These are phyloP conservation scores for Archivesica marissinica DNA, from an alignment of 1,140 invertebrate genomes.

Conservation along the genomic window DNA sequence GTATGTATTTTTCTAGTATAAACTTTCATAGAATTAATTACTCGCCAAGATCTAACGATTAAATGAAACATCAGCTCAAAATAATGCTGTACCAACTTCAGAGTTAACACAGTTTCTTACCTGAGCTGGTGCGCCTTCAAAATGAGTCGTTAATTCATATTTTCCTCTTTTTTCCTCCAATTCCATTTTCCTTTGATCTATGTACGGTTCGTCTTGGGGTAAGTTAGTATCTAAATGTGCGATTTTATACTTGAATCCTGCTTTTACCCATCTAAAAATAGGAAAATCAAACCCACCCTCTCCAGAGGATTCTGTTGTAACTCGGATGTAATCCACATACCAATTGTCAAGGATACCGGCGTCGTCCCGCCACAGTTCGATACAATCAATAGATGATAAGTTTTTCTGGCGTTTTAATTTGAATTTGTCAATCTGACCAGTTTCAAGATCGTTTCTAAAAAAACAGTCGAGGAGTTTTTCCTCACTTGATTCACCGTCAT, in stretches of 20 bases:
- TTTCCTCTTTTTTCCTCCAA: conserved; percentile 49
- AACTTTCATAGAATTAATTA: too few species aligned
- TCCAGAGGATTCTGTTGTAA: not conserved
- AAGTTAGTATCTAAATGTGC: conserved; percentile 41
- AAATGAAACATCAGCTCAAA: too few species aligned
- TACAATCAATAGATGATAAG: conserved; percentile 33
- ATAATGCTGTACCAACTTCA: too few species aligned
- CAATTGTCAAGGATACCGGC: conserved; percentile 48
- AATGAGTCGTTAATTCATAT: conserved; percentile 37
- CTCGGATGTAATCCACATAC: conserved; percentile 60
- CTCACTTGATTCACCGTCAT: conserved; percentile 71
- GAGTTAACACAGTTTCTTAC: too few species aligned
- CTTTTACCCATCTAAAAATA: conserved; percentile 58
- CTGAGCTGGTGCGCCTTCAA: conserved; percentile 39
- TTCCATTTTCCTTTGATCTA: conserved; percentile 51
- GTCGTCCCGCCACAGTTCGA: conserved; percentile 62
- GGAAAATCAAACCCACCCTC: conserved; percentile 33
- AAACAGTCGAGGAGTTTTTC: conserved; percentile 79
- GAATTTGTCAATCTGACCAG: conserved; percentile 80
- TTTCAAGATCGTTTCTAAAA: conserved; percentile 83
- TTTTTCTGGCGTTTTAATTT: conserved; percentile 52
- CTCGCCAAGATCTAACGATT: too few species aligned
- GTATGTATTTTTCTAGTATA: too few species aligned
- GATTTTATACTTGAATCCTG: conserved; percentile 39
- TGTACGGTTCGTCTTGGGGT: conserved; percentile 43